Base-by-base conservation (phyloP, 2,797 vertebrate genomes). In the Clarias platycephalus region DNA sequence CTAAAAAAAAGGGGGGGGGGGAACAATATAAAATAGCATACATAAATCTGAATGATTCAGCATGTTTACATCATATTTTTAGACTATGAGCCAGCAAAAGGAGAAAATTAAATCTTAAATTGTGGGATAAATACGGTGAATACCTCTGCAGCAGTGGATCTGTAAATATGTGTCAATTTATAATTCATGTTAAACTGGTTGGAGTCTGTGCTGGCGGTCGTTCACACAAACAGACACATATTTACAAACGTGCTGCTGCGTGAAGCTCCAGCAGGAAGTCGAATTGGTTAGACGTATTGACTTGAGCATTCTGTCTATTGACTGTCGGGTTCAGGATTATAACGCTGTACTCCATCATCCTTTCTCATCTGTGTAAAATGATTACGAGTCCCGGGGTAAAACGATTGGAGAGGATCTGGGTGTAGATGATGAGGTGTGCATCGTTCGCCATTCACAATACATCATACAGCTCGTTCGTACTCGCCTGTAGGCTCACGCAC, bases 321-420 rank as follows among this genome's bases (percentile, higher is more conserved):
- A 63, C 76, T 78, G 34, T 40, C 26, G 58, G 24, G 22, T 26
- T 78, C 34, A 44, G 58, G 76, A 40, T 78, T 62, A 78, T 9
- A 62, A 58, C 28, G 4, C 16, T 53, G 26, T 22, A 76, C 53
- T 77, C 24, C 55, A 60, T 77, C 55, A 37, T 77, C 15, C 31
- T 37, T 60, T 37, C 10, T 40, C 22, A 77, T 77, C 28, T 28
- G 15, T 37, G 37, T 60, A 60, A 76, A 76, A 76, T 76, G 53
- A 57, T 26, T 18, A 31, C 5, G 31, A 24, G 31, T 20, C 75
- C 31, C 37, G 31, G 12, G 15, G 75, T 58, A 13, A 37, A 77
- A 60, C 24, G 75, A 77, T 34, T 60, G 55, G 20, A n/a, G 5
- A 24, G 31, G 57, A 37, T 60, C 20, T 60, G 10, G 0, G 20